Evolutionary conservation across 2,888 invertebrate species (phyloP), one percentile per base, ranked within the genome.

Genomic region (Epistrophe eligans): DNA sequence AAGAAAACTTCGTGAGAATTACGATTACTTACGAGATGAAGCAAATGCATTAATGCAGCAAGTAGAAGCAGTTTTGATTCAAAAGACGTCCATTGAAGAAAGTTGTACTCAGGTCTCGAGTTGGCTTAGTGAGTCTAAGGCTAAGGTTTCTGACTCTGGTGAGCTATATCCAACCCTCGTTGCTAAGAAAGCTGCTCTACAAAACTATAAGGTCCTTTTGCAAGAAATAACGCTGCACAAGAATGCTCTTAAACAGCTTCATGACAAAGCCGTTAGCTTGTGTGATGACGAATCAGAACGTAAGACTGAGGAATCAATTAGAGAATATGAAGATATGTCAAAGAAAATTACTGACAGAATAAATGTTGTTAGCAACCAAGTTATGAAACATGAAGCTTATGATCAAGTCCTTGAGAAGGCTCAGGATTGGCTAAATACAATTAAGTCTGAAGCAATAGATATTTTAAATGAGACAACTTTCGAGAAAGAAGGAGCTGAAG

Each of bases 41-140:
- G 95, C 98, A 0, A 98, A 97, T 91, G 95, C 95, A 17, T 95
- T 97, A 2, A 95, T 97, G 89, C 98, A 98, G 92, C 96, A 96
- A 90, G 96, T 98, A 19, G 98, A 99, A 93, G 96, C 96, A 0
- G 96, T 97, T 50, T 95, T 98, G 85, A 96, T 98, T 91, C 97
- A 98, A 90, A 95, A 98, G 92, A 97, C 97, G 5, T 98, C 98
- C 1, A 98, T 99, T 91, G 98, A 98, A 91, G 98, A 98, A 90
- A 98, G 97, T 88, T 96, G 97, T 89, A 96, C 96, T 62, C 98
- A 98, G 94, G 96, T 98, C 9, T 96, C 96, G 89, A 95, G 96
- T 91, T 99, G 98, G 97, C 94, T 99, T 38, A 94, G 95, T 76
- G 98, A 98, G 89, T 95, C 95, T 0, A 96, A 97, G 91, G 94